These are phyloP conservation scores for Colossoma macropomum DNA, from an alignment of 2,113 vertebrate genomes.

Conservation along the genomic window DNA sequence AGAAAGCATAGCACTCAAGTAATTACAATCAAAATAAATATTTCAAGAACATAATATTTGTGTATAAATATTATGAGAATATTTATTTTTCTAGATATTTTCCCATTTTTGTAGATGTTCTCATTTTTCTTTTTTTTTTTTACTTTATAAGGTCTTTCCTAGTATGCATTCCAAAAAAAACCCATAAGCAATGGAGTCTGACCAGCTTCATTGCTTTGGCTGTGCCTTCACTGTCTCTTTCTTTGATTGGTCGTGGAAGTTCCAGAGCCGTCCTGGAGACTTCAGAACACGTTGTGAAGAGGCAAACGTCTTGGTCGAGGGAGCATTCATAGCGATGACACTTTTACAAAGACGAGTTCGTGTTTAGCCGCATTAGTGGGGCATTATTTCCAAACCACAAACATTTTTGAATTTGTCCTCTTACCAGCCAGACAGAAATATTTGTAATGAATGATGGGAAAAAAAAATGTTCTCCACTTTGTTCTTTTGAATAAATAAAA, in stretches of 20 bases:
- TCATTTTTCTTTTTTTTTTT: constrained; percentile 18
- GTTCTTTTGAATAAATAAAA: constrained; percentile 49
- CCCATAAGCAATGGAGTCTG: constrained; percentile 59
- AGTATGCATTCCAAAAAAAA: constrained; percentile 71
- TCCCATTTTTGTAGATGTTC: constrained; percentile 58
- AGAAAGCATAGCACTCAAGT: constrained; percentile 39
- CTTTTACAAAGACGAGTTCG: constrained; percentile 8
- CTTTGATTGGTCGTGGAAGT: constrained; percentile 48
- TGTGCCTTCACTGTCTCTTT: constrained; percentile 67
- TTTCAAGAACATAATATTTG: constrained; percentile 47
- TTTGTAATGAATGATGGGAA: constrained; percentile 44
- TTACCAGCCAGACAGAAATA: constrained; percentile 29
- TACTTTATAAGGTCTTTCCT: constrained; percentile 20
- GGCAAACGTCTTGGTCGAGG: constrained; percentile 7
- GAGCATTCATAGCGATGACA: constrained; percentile 40
- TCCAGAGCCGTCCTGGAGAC: constrained; percentile 4
- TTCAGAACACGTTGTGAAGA: constrained; percentile 32
- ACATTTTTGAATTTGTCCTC: constrained; percentile 28
- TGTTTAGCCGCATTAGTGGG: constrained; percentile 21
- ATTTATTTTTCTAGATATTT: constrained; percentile 68
- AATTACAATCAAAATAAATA: constrained; percentile 49
- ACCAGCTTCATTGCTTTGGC: constrained; percentile 63
- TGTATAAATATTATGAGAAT: constrained; percentile 76
- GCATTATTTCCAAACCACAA: constrained; percentile 26
- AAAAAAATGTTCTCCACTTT: constrained; percentile 9